Percentiles rank a stretch among this genome's conserved stretches.
Conservation (phyloP, 30 jellyfish, hydroid and myxozoan species). For the Turritopsis dohrnii region DNA sequence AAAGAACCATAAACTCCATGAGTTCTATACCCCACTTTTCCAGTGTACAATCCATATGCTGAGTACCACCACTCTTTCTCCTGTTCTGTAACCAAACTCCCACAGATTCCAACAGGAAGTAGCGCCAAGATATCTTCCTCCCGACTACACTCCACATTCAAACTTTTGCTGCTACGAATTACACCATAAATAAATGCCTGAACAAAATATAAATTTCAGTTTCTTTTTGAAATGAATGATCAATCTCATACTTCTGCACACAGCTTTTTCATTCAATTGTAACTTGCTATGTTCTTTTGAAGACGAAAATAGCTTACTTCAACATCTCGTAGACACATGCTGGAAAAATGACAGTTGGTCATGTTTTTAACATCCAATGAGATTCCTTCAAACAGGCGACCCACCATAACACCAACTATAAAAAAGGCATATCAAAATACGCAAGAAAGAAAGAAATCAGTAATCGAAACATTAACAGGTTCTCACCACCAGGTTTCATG, state of each 20-base stretch:
- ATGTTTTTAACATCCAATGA: conserved; percentile 59
- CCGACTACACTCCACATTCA: conserved; percentile 33
- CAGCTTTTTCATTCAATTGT: background rate
- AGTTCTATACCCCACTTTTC: conserved; percentile 59
- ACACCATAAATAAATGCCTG: conserved; percentile 71
- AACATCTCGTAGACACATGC: conserved; percentile 60
- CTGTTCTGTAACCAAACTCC: conserved; percentile 30
- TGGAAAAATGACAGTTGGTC: conserved; percentile 59
- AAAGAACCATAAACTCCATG: too few relatives aligned
- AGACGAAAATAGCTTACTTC: conserved; percentile 39
- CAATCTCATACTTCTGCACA: too few relatives aligned
- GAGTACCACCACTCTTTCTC: conserved; percentile 85
- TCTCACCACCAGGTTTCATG: conserved; percentile 20
- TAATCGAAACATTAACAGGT: background rate
- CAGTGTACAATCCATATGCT: conserved; percentile 64
- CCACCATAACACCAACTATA: conserved; percentile 49
- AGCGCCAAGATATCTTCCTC: conserved; percentile 35
- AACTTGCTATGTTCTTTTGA: background rate
- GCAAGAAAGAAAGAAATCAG: background rate
- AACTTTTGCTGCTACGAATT: conserved; percentile 43
- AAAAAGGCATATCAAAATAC: background rate
- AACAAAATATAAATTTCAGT: background rate
- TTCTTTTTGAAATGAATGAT: too few relatives aligned
- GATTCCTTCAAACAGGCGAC: conserved; percentile 51
- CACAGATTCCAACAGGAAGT: conserved; percentile 42